These are phyloP conservation scores for Pseudorectes ferrugineus DNA, from an alignment of 2,113 vertebrate genomes.

Conservation along the genomic window DNA sequence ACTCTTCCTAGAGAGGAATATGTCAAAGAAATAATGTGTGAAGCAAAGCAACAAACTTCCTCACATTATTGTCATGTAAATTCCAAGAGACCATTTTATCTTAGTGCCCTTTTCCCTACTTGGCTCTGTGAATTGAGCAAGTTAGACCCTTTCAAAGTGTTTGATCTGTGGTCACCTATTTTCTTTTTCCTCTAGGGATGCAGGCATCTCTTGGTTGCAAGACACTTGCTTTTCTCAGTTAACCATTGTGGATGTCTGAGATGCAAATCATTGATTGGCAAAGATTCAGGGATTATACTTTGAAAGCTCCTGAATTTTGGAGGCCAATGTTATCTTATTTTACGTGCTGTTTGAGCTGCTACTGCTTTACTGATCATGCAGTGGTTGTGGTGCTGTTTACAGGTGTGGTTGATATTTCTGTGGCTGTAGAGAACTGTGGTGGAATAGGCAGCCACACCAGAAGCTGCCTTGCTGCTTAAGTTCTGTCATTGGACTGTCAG, in stretches of 20 bases:
- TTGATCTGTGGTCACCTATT: not conserved
- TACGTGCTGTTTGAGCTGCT: not conserved
- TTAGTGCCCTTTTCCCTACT: not conserved
- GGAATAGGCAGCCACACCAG: not conserved
- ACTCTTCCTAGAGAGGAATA: not conserved
- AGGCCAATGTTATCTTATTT: not conserved
- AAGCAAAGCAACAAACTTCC: not conserved
- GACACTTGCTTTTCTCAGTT: not conserved
- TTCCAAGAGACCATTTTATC: not conserved
- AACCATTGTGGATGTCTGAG: not conserved
- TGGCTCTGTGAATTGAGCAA: not conserved
- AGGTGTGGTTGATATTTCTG: not conserved
- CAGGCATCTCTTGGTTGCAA: not conserved
- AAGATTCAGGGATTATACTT: not conserved
- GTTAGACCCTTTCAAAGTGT: not conserved
- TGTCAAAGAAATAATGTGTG: not conserved
- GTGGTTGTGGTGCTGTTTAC: rapidly evolving
- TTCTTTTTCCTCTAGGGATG: not conserved
- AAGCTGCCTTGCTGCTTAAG: not conserved
- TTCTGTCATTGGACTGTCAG: not conserved
- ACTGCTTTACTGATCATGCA: not conserved
- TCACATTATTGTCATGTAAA: not conserved
- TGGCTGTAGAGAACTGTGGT: not conserved
- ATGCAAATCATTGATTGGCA: not conserved
- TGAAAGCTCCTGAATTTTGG: not conserved